Evolutionary conservation across 2,888 invertebrate species (phyloP).

Genomic region (Tetrapedia diversipes): DNA sequence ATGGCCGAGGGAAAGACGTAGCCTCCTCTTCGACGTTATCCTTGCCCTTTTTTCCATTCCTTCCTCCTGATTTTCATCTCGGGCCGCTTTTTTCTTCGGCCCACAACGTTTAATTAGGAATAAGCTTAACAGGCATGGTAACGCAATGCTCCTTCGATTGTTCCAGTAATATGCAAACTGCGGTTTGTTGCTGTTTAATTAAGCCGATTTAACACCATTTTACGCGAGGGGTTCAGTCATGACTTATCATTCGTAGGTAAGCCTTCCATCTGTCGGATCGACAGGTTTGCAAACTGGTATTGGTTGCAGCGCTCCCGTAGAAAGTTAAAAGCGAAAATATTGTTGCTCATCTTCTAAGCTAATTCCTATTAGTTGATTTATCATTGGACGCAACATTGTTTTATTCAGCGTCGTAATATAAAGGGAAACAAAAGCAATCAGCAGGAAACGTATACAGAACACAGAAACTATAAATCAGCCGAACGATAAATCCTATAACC

Average conservation of each 20-base stretch:
- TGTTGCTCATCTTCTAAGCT: background rate
- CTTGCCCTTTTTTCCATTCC: constrained; percentile 7
- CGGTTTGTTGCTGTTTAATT: too few relatives aligned
- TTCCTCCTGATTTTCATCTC: constrained; percentile 3
- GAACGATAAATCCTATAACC: constrained; percentile 1
- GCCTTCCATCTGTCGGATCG: constrained; percentile 43
- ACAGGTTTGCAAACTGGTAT: background rate
- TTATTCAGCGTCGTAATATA: too few relatives aligned
- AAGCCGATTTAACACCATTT: too few relatives aligned
- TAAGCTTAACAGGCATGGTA: too few relatives aligned
- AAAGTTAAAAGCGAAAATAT: background rate
- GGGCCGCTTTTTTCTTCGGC: background rate
- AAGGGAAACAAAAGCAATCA: too few relatives aligned
- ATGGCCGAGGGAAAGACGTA: constrained; percentile 36
- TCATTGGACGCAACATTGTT: too few relatives aligned
- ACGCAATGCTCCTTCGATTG: too few relatives aligned
- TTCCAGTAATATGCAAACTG: too few relatives aligned
- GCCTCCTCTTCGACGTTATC: constrained; percentile 24
- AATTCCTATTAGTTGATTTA: background rate
- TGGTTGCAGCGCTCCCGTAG: constrained; percentile 1
- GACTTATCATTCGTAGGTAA: constrained; percentile 58
- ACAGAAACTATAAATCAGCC: constrained; percentile 40
- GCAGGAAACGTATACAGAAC: too few relatives aligned
- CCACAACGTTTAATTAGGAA: too few relatives aligned
- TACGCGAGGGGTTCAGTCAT: background rate